Conservation (phyloP, 2,113 vertebrate genomes). For the Gymnogyps californianus region DNA sequence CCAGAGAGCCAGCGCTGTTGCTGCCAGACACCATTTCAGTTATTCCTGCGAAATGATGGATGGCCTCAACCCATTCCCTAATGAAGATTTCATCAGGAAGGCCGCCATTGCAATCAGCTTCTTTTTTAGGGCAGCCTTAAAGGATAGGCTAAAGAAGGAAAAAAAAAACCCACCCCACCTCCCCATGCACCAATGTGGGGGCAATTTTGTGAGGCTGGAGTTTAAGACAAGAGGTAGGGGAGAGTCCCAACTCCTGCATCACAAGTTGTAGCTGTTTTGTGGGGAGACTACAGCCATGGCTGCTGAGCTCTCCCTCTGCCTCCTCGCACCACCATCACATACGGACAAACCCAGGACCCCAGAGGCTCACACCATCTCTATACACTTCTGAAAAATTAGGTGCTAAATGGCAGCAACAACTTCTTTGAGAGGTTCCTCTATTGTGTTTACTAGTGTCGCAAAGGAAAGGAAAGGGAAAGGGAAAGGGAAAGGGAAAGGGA, state of each 20-base stretch:
- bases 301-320: not conserved
- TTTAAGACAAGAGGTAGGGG: not conserved
- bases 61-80: constrained; percentile 5
- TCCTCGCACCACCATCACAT: not conserved
- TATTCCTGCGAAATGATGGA: not conserved
- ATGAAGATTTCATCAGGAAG: constrained; percentile 24
- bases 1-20: not conserved
- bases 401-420: not conserved
- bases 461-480: not conserved
- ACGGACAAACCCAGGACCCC: not conserved
- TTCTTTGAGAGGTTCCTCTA: not conserved
- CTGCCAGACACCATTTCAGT: constrained; percentile 26
- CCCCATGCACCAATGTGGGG: not conserved
- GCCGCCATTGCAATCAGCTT: not conserved
- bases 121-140: not conserved
- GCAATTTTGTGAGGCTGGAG: not conserved
- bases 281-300: not conserved
- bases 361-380: not conserved
- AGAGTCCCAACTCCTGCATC: not conserved
- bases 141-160: not conserved
- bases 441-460: not conserved
- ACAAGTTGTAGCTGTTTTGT: not conserved
- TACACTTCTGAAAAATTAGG: not conserved
- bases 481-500: not conserved
- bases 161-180: not conserved